A percentile compares a stretch with the other conserved stretches of the same genome.
Evolutionary conservation across 2,113 vertebrate species (phyloP).

Genomic region (Gadus chalcogrammus): DNA sequence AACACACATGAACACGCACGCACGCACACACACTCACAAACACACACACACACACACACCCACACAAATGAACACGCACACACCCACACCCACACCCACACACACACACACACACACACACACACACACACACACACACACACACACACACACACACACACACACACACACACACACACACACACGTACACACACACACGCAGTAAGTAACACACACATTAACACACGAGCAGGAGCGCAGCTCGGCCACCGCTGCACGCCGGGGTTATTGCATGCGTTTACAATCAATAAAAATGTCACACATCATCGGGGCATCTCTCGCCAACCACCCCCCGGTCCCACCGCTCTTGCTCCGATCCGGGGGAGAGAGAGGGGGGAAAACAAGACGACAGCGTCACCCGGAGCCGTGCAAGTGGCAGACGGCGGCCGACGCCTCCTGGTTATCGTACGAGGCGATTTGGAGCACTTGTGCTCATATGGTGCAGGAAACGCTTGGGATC

Average conservation of each 20-base stretch:
- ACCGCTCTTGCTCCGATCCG: background rate
- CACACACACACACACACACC: conserved; percentile 1
- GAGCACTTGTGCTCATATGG: conserved; percentile 69
- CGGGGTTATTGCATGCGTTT: conserved; percentile 9
- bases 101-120: conserved; percentile 9
- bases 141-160: conserved; percentile 1
- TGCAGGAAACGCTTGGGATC: conserved; percentile 68
- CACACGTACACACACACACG: background rate
- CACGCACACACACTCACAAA: conserved; percentile 4
- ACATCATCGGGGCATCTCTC: conserved; percentile 1
- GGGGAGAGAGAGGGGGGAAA: no score
- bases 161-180: conserved; percentile 4
- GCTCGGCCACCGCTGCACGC: conserved; percentile 3
- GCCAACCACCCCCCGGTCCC: conserved; percentile 13
- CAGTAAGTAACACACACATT: no score
- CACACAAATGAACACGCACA: background rate
- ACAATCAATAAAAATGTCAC: conserved; percentile 51
- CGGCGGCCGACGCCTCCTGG: conserved; percentile 52
- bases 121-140: conserved; percentile 8
- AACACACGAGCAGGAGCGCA: no score
- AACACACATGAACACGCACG: conserved; percentile 5
- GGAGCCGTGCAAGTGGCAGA: conserved; percentile 48
- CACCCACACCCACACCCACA: no score
- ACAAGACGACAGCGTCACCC: background rate
- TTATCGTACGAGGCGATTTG: conserved; percentile 67